A percentile compares a stretch with the other conserved stretches of the same genome.
Conservation (phyloP, 2,888 invertebrate genomes). For the Drosophila leonis region DNA sequence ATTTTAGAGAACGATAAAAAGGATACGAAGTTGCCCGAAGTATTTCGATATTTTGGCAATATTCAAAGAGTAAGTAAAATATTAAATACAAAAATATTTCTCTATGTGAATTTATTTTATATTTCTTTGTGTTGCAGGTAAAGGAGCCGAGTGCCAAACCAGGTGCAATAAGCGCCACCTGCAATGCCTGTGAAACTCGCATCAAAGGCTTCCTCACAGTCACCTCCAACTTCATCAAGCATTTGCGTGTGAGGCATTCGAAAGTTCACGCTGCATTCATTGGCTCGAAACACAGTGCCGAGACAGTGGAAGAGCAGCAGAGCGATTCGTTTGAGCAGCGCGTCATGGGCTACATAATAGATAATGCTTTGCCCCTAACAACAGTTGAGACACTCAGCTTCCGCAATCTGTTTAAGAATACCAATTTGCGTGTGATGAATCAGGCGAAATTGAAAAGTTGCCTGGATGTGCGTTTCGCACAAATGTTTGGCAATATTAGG, state of each 20-base stretch:
- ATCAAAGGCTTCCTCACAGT: conserved; percentile 47
- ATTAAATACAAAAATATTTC: background rate
- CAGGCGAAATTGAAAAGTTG: conserved; percentile 15
- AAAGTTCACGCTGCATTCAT: conserved; percentile 44
- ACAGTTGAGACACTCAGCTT: conserved; percentile 43
- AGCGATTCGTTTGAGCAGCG: conserved; percentile 38
- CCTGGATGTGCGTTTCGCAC: conserved; percentile 25
- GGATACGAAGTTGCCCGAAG: conserved; percentile 35
- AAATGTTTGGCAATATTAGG: conserved; percentile 34
- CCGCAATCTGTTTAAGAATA: conserved; percentile 42
- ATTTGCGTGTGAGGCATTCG: conserved; percentile 40
- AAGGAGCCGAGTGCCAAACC: conserved; percentile 25
- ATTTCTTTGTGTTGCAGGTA: conserved; percentile 13
- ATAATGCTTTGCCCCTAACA: conserved; percentile 25
- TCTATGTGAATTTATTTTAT: background rate
- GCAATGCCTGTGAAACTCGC: conserved; percentile 44
- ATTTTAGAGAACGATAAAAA: conserved; percentile 15
- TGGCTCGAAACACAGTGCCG: conserved; percentile 32
- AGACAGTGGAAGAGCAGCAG: conserved; percentile 21
- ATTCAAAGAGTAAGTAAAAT: conserved; percentile 32
- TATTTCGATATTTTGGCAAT: conserved; percentile 44
- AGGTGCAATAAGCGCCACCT: conserved; percentile 43
- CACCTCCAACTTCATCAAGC: conserved; percentile 54
- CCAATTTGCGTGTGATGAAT: conserved; percentile 34
- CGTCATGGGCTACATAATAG: conserved; percentile 41